Evolutionary conservation across 2,888 invertebrate genomes (phyloP), one percentile per base, ranked within the genome.

Genomic region (Drosophila mettleri): DNA sequence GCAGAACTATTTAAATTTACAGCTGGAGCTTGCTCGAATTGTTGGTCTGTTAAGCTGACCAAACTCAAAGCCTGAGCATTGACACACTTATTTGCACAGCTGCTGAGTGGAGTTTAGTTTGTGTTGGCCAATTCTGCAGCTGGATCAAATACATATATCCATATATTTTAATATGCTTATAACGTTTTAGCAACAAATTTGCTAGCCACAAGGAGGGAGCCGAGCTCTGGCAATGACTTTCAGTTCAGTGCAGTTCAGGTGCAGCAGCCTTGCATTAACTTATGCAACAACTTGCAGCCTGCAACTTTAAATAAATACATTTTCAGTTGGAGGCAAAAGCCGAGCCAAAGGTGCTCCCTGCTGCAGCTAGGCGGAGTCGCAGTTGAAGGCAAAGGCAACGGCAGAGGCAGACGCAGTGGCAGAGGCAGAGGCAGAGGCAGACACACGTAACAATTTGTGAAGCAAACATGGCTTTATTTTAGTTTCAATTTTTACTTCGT

Each of bases 401-500:
- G 6, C 34, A 24, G 52, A 3, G 22, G n/a, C 16, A 8, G 53
- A 41, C 59, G 31, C 63, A 45, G 22, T 14, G 12, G 6, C 41
- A n/a, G 10, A 20, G 12, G 10, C 52, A 20, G n/a, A 16, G 31
- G 39, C 31, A 24, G 51, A 45, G 62, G 29, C 74, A 43, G 65
- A 49, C 62, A 69, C 82, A 72, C 78, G 78, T 78, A 84, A 84
- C 85, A 85, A 88, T 86, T 88, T 89, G 85, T 67, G 75, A 72
- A 68, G 86, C 80, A 86, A 88, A 87, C 85, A 86, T 88, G 82
- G 87, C 87, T 87, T 88, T 87, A 81, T 85, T 86, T 86, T 86
- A 88, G 89, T 86, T 86, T 88, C 77, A 88, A 86, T 86, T 86
- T 87, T 88, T 75, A 85, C 89, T 86, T 86, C 86, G 86, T 88